These are phyloP conservation scores for Laticauda colubrina DNA, from an alignment of 2,113 vertebrate species.

Conservation along the genomic window DNA sequence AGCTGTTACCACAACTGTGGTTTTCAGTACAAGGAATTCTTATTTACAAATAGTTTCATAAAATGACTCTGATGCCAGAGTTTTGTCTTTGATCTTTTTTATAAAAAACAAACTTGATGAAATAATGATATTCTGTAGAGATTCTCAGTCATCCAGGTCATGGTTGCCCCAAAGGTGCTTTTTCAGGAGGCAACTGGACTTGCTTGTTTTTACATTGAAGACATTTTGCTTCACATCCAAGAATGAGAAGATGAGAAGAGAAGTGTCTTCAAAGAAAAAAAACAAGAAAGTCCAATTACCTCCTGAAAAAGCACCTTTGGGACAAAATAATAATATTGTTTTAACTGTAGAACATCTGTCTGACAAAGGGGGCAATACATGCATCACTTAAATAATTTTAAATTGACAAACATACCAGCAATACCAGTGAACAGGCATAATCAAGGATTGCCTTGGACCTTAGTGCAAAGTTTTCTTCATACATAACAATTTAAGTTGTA, in stretches of 20 bases:
- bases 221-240: no score
- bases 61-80: not conserved
- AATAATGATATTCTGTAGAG: not conserved
- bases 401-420: not conserved
- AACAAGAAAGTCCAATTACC: no score
- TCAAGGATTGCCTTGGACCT: not conserved
- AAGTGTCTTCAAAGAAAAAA: no score
- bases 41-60: not conserved
- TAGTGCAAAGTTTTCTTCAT: not conserved
- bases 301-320: no score
- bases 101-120: not conserved
- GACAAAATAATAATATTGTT: not conserved
- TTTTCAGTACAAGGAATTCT: not conserved
- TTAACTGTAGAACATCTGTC: not conserved
- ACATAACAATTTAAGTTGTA: not conserved
- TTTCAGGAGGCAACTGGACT: no score
- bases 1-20: not conserved
- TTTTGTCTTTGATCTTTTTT: not conserved
- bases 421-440: not conserved
- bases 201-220: no score
- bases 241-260: no score
- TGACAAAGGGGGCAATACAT: not conserved
- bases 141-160: no score
- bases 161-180: no score
- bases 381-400: not conserved